A percentile compares a stretch with the other conserved stretches of the same genome.
Evolutionary conservation across 2,797 vertebrate genomes (phyloP).

Genomic region (Acipenser transmontanus): DNA sequence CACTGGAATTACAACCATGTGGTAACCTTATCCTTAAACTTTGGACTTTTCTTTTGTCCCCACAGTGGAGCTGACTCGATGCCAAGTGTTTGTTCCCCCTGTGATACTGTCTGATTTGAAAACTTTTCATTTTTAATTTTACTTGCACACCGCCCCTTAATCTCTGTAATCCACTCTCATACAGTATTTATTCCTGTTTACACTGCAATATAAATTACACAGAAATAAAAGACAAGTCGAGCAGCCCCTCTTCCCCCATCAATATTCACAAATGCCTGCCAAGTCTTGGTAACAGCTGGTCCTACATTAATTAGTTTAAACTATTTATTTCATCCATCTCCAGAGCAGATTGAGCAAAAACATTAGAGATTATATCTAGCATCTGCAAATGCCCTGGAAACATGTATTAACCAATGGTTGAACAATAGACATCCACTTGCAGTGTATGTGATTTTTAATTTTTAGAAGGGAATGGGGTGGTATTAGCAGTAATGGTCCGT

Average conservation of each 20-base stretch:
- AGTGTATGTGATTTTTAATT: slow-evolving; percentile 63
- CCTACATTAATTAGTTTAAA: slow-evolving; percentile 99
- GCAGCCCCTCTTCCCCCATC: slow-evolving; percentile 89
- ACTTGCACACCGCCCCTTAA: slow-evolving; percentile 37
- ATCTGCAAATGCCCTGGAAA: slow-evolving; percentile 99
- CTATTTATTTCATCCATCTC: slow-evolving; percentile 99
- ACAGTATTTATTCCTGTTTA: slow-evolving; percentile 92
- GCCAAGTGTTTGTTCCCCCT: background rate
- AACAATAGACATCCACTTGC: slow-evolving; percentile 77
- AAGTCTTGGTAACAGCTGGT: slow-evolving; percentile 99
- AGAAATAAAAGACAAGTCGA: slow-evolving; percentile 91
- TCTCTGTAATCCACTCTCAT: slow-evolving; percentile 74
- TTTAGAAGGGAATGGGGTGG: slow-evolving; percentile 43
- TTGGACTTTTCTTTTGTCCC: no score
- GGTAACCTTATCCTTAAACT: no score
- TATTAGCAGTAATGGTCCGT: slow-evolving; percentile 60
- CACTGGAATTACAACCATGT: no score
- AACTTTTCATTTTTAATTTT: slow-evolving; percentile 34
- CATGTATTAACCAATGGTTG: slow-evolving; percentile 87
- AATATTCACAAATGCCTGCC: slow-evolving; percentile 98
- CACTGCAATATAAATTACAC: slow-evolving; percentile 93
- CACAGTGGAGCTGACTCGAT: no score
- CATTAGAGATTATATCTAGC: slow-evolving; percentile 99
- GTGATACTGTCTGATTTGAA: slow-evolving; percentile 16
- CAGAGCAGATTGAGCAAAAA: slow-evolving; percentile 99